These are phyloP conservation scores for Lepidonotus clava DNA, from an alignment of 2,888 invertebrate species.

Conservation along the genomic window DNA sequence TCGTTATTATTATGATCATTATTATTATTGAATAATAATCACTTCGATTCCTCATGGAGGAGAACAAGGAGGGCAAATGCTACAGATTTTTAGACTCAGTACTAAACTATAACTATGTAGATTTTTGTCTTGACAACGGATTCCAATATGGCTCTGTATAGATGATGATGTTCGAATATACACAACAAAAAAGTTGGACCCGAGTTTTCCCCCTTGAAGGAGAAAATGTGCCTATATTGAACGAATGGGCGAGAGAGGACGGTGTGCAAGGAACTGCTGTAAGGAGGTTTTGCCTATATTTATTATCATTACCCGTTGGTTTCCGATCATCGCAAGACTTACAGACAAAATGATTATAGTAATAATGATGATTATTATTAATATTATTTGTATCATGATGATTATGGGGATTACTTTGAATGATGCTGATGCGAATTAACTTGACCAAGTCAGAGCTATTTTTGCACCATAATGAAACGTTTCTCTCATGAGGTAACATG, in stretches of 20 bases:
- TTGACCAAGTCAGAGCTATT: constrained; percentile 49
- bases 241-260: not conserved
- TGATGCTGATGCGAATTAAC: constrained; percentile 4
- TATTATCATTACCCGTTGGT: constrained; percentile 42
- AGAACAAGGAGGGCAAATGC: constrained; percentile 7
- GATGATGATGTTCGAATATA: not conserved
- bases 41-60: not conserved
- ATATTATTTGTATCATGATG: no score
- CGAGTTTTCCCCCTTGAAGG: constrained; percentile 37
- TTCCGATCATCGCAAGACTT: constrained; percentile 34
- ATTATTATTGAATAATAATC: no score
- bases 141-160: constrained; percentile 41
- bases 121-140: constrained; percentile 32
- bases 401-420: not conserved
- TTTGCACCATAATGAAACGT: constrained; percentile 41
- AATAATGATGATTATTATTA: not conserved
- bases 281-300: constrained; percentile 48
- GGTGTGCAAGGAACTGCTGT: constrained; percentile 21
- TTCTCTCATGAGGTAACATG: no score
- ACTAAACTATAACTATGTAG: constrained; percentile 42
- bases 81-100: constrained; percentile 42
- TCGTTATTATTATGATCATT: constrained; percentile 28
- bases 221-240: constrained; percentile 41
- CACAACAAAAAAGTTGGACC: constrained; percentile 6
- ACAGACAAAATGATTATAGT: constrained; percentile 14